These are phyloP conservation scores for Capricornis sumatraensis DNA, from an alignment of 2,113 vertebrate genomes.

Conservation along the genomic window DNA sequence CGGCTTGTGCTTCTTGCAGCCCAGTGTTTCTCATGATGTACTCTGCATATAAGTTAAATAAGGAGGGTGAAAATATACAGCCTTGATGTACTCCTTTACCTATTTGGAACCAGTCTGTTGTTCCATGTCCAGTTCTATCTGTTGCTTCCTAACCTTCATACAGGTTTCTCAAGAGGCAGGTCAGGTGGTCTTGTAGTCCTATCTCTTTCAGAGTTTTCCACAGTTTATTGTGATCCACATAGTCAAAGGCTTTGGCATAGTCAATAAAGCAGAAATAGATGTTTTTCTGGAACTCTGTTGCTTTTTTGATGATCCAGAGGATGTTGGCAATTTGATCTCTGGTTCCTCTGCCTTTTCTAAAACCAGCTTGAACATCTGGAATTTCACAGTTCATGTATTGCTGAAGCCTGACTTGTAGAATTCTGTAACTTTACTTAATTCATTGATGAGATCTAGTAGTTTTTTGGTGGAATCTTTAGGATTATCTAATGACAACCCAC, in stretches of 20 bases:
- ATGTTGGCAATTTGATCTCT: too few species aligned
- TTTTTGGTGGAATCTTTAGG: neutral
- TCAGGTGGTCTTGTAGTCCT: neutral
- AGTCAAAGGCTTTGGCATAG: neutral
- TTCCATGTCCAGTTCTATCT: neutral
- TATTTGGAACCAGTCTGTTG: neutral
- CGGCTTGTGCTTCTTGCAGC: too few species aligned
- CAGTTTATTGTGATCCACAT: neutral
- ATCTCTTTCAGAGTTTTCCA: neutral
- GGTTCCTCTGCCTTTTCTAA: too few species aligned
- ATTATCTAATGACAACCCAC: neutral
- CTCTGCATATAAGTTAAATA: neutral
- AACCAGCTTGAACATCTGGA: too few species aligned
- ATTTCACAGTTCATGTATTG: too few species aligned
- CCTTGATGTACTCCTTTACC: accelerated
- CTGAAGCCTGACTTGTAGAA: neutral
- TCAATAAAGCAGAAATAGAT: neutral
- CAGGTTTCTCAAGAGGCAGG: neutral
- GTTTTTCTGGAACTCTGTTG: too few species aligned
- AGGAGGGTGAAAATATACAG: neutral
- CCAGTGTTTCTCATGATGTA: neutral
- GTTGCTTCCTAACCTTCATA: neutral
- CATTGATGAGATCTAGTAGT: neutral
- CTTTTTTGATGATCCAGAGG: too few species aligned
- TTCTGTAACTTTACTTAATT: neutral